Conservation (phyloP, 1,140 invertebrate genomes). For the Sminthurides bifidus region DNA sequence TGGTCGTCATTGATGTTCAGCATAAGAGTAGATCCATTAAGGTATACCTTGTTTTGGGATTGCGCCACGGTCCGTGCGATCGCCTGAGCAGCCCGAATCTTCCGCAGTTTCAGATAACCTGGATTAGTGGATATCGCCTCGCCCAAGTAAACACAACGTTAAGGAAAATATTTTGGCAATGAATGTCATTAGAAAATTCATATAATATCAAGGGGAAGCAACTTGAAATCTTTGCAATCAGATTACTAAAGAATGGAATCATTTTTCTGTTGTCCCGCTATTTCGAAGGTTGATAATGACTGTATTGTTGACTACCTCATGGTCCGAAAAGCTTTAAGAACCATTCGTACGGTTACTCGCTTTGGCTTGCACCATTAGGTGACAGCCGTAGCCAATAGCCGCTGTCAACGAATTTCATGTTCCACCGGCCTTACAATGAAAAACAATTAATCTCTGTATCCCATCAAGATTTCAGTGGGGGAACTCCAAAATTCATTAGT, state of each 20-base stretch:
- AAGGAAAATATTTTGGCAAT: conserved; percentile 25
- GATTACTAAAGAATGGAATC: conserved; percentile 32
- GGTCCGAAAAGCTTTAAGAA: too few species aligned
- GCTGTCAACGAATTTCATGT: too few species aligned
- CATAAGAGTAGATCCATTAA: conserved; percentile 87
- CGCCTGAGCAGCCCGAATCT: conserved; percentile 91
- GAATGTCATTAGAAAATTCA: not conserved
- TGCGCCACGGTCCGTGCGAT: conserved; percentile 91
- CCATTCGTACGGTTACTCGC: too few species aligned
- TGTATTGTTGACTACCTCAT: too few species aligned
- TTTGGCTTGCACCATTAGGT: too few species aligned
- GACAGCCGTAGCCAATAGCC: too few species aligned
- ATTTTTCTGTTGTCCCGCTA: too few species aligned
- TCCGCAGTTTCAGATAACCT: conserved; percentile 93
- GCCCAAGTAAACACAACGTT: conserved; percentile 61
- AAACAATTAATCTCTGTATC: conserved; percentile 10
- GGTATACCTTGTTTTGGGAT: conserved; percentile 89
- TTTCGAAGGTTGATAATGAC: too few species aligned
- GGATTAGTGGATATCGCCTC: conserved; percentile 87
- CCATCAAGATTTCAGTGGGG: conserved; percentile 30
- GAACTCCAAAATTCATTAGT: conserved; percentile 12
- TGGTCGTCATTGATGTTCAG: conserved; percentile 88
- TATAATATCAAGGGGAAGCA: not conserved
- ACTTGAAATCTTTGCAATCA: conserved; percentile 9
- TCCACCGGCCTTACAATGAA: conserved; percentile 26